Percentiles rank a stretch among this genome's conserved stretches.
Evolutionary conservation across 1,140 invertebrate genomes (phyloP).

Genomic region (Diabrotica virgifera): DNA sequence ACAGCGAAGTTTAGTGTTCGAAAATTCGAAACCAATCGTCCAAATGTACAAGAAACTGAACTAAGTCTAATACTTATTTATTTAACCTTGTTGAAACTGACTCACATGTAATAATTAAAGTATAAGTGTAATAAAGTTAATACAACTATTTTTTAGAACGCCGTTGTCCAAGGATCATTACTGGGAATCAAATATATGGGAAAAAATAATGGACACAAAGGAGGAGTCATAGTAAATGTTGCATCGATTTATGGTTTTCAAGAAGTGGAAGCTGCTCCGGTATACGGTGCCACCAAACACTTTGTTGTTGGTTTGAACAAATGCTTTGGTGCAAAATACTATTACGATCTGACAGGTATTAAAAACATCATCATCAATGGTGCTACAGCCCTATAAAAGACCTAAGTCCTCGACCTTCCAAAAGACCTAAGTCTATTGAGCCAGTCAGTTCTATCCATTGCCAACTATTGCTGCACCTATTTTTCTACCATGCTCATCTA

Average conservation of each 20-base stretch:
- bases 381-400: no score
- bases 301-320: constrained; percentile 54
- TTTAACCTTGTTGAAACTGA: no score
- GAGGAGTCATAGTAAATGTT: constrained; percentile 51
- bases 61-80: no score
- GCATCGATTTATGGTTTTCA: constrained; percentile 50
- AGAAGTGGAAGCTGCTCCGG: constrained; percentile 47
- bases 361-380: no score
- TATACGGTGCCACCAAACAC: constrained; percentile 54
- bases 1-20: no score
- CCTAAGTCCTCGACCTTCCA: no score
- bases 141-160: constrained; percentile 42
- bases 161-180: constrained; percentile 49
- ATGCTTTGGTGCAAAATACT: constrained; percentile 47
- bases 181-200: constrained; percentile 52
- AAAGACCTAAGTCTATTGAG: no score
- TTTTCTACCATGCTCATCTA: no score
- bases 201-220: constrained; percentile 49
- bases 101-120: not conserved
- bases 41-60: no score
- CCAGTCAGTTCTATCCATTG: no score
- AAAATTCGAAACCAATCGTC: no score
- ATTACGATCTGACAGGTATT: constrained; percentile 45
- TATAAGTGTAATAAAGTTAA: not conserved
- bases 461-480: no score